Conservation (phyloP, 2,113 vertebrate genomes). For the Rhombomys opimus region DNA sequence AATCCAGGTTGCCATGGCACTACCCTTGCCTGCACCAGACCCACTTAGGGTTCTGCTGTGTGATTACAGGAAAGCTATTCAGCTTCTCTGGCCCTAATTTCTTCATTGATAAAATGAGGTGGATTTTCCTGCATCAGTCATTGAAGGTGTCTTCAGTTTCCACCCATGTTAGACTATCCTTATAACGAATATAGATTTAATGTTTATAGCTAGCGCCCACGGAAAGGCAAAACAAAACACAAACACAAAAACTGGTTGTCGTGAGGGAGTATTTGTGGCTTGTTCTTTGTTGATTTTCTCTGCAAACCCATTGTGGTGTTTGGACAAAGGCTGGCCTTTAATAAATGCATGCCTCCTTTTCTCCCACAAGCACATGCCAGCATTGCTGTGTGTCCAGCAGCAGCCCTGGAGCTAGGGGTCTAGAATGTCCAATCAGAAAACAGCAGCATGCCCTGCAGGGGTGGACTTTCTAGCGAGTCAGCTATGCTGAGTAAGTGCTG, state of each 20-base stretch:
- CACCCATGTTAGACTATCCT: background rate
- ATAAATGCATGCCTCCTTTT: background rate
- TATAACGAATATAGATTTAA: background rate
- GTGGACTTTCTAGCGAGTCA: background rate
- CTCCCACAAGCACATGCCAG: background rate
- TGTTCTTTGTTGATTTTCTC: background rate
- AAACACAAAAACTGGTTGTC: background rate
- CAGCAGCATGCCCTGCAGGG: background rate
- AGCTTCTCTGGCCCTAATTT: background rate
- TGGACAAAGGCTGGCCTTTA: background rate
- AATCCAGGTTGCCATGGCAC: background rate
- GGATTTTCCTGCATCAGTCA: background rate
- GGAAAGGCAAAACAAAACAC: background rate
- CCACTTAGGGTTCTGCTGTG: background rate
- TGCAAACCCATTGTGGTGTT: background rate
- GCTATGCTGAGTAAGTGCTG: background rate
- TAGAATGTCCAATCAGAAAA: background rate
- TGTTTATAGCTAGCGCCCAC: background rate
- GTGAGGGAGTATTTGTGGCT: background rate
- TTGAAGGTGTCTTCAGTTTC: background rate
- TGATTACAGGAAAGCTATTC: background rate
- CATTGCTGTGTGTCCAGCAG: background rate
- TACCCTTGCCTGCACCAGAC: background rate
- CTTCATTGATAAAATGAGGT: background rate
- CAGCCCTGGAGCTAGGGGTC: background rate